These are phyloP conservation scores for Neotoma lepida DNA, from an alignment of 2,113 vertebrate genomes.

Conservation along the genomic window DNA sequence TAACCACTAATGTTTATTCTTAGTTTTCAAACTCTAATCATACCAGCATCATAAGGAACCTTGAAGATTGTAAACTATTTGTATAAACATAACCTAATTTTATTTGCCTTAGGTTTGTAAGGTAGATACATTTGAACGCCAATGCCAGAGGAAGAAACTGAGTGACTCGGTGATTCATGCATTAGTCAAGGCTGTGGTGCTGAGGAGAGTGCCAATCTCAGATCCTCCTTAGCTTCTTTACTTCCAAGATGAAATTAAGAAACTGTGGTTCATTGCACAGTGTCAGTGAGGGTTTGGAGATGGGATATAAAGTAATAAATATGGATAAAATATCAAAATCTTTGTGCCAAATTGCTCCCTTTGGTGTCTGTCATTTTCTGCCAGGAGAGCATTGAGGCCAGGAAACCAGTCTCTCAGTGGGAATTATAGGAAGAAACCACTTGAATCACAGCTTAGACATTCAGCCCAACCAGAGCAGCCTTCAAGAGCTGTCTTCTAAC, in stretches of 20 bases:
- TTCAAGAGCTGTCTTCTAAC: constrained; percentile 50
- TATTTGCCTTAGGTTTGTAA: constrained; percentile 28
- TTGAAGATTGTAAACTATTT: constrained; percentile 19
- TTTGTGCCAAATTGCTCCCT: constrained; percentile 21
- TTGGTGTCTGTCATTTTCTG: constrained; percentile 52
- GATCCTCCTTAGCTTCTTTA: not conserved
- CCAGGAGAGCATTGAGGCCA: constrained; percentile 49
- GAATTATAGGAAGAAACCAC: constrained; percentile 58
- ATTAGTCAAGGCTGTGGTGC: not conserved
- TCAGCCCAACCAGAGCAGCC: constrained; percentile 48
- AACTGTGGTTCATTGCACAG: constrained; percentile 21
- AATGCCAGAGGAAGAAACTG: not conserved
- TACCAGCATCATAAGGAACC: not conserved
- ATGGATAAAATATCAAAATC: constrained; percentile 47
- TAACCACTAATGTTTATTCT: not conserved
- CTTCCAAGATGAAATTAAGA: constrained; percentile 53
- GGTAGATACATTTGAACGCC: not conserved
- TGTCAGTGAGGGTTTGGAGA: constrained; percentile 58
- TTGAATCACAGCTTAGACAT: constrained; percentile 62
- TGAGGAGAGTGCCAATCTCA: not conserved
- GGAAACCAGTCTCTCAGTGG: constrained; percentile 53
- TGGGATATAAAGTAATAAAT: constrained; percentile 59
- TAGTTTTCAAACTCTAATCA: not conserved
- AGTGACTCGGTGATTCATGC: not conserved
- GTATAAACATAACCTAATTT: constrained; percentile 23